phyloP scores from a whole-genome alignment of 53 echinoderm and acorn worm genomes.

The Holothuria leucospilota region DNA sequence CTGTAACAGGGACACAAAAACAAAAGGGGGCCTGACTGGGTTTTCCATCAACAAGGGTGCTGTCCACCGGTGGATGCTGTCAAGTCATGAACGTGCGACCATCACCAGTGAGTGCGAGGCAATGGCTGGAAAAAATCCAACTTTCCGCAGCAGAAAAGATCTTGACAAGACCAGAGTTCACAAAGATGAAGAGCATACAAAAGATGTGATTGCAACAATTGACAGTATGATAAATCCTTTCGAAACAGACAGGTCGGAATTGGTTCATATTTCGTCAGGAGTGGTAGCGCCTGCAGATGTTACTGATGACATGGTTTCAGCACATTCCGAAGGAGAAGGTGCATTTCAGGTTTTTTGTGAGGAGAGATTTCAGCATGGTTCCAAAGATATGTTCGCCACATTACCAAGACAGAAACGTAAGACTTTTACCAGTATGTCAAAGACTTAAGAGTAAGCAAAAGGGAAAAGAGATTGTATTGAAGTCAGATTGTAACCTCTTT shows the following conservation, averaged over 20 bases:
- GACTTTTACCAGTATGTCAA: background rate
- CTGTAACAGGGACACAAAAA: too few species aligned
- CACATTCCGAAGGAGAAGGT: conserved; percentile 19
- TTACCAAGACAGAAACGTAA: conserved; percentile 31
- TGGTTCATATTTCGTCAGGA: conserved; percentile 59
- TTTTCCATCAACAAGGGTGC: conserved; percentile 45
- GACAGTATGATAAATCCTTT: conserved; percentile 59
- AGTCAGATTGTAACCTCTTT: too few species aligned
- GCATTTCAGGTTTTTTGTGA: background rate
- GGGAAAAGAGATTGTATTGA: too few species aligned
- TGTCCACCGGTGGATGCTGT: conserved; percentile 50
- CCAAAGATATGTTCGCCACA: conserved; percentile 18
- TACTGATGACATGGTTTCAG: background rate
- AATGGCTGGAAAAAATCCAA: background rate
- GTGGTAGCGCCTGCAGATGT: conserved; percentile 51
- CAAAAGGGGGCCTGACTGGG: too few species aligned
- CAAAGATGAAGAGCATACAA: too few species aligned
- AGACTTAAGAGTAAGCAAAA: too few species aligned
- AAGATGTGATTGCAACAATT: background rate
- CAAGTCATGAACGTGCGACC: conserved; percentile 55
- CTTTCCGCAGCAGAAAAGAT: conserved; percentile 28
- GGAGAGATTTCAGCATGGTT: conserved; percentile 35
- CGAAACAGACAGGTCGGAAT: background rate
- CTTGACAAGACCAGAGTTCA: background rate
- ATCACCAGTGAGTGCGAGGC: conserved; percentile 65